phyloP scores from a whole-genome alignment of 1,140 invertebrate species.

The Macrostomum lignano region DNA sequence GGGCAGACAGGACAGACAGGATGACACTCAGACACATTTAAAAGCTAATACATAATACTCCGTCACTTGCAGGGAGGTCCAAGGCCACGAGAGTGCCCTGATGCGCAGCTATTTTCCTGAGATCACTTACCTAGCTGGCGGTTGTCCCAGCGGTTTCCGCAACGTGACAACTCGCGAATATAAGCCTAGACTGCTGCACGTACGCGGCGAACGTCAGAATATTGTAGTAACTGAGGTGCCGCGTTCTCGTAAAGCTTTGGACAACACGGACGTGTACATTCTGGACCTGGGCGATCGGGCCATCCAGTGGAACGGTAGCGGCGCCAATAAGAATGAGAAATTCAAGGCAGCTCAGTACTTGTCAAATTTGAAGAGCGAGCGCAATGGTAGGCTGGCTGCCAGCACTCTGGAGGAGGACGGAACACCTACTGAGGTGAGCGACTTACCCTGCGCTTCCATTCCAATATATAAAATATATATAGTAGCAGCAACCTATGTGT shows the following conservation, averaged over 20 bases:
- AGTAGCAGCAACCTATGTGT: too few species aligned
- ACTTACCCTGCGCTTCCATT: too few species aligned
- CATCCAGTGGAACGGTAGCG: slow-evolving; percentile 36
- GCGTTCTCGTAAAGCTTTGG: slow-evolving; percentile 33
- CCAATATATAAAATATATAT: too few species aligned
- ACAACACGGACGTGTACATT: slow-evolving; percentile 62
- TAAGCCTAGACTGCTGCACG: slow-evolving; percentile 6
- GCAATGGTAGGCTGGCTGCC: slow-evolving; percentile 4
- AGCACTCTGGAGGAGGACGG: not conserved
- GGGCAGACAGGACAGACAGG: too few species aligned
- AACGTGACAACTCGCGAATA: slow-evolving; percentile 4
- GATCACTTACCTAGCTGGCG: not conserved
- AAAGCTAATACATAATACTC: too few species aligned
- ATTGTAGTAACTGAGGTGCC: slow-evolving; percentile 19
- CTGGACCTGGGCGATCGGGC: slow-evolving; percentile 47
- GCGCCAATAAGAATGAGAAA: slow-evolving; percentile 16
- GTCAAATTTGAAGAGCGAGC: not conserved
- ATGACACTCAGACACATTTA: too few species aligned
- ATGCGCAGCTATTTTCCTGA: too few species aligned
- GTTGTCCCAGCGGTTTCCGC: not conserved
- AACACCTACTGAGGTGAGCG: too few species aligned
- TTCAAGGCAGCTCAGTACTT: slow-evolving; percentile 11
- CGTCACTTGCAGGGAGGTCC: too few species aligned
- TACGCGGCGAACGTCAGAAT: slow-evolving; percentile 11
- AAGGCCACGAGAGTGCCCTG: too few species aligned